Conservation (phyloP, 2,888 invertebrate species). For the Sclerodermus sp. region DNA sequence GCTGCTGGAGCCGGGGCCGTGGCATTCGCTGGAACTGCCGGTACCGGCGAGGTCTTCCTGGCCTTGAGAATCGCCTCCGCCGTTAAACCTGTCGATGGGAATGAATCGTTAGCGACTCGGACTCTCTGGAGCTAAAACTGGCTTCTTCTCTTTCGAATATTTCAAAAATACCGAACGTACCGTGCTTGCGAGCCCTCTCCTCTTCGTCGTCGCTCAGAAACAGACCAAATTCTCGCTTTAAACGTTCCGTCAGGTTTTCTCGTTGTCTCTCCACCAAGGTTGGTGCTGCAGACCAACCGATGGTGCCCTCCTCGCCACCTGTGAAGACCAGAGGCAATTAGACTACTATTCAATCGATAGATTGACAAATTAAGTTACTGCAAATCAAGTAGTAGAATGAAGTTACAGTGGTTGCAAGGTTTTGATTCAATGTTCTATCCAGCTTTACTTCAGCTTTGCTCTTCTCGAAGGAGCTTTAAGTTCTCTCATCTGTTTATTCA, state of each 20-base stretch:
- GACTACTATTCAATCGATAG: neutral
- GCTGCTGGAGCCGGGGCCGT: conserved; percentile 26
- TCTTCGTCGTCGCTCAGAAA: conserved; percentile 72
- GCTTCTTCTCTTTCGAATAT: neutral
- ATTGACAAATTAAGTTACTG: neutral
- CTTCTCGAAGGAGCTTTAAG: no score
- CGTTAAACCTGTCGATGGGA: conserved; percentile 39
- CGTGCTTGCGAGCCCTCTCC: conserved; percentile 60
- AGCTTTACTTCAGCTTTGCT: no score
- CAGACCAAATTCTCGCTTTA: conserved; percentile 80
- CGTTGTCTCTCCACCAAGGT: conserved; percentile 84
- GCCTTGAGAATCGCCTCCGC: conserved; percentile 49
- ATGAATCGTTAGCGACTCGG: neutral
- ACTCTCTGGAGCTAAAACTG: no score
- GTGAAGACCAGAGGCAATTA: conserved; percentile 7
- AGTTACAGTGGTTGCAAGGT: neutral
- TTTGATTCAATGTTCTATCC: no score
- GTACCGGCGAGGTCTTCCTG: conserved; percentile 37
- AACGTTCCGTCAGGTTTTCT: conserved; percentile 83
- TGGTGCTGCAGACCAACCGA: conserved; percentile 76
- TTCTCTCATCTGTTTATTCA: no score
- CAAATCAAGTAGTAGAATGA: neutral
- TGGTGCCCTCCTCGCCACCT: conserved; percentile 52
- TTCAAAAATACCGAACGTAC: no score
- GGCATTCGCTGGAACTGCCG: conserved; percentile 20